A percentile compares a stretch with the other conserved stretches of the same genome.
Conservation (phyloP, 2,113 vertebrate genomes). For the Aramus guarauna region DNA sequence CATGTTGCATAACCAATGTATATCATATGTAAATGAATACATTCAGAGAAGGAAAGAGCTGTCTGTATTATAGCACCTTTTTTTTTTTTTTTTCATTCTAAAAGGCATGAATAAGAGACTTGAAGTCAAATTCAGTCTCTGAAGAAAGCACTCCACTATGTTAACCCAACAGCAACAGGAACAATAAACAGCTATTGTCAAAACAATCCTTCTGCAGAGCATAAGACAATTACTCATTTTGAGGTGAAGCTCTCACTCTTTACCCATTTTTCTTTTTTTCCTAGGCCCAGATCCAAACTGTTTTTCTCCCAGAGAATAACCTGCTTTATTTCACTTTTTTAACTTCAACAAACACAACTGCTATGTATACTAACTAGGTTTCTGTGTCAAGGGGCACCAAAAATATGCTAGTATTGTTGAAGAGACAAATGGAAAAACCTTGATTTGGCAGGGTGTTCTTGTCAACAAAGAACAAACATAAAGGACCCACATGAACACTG, state of each 20-base stretch:
- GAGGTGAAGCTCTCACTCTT: not conserved
- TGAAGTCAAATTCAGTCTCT: not conserved
- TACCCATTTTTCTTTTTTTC: not conserved
- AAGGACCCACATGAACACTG: not conserved
- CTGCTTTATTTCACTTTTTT: not conserved
- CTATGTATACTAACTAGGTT: not conserved
- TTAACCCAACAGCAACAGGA: not conserved
- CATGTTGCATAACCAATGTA: not conserved
- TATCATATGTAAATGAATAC: not conserved
- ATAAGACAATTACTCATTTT: not conserved
- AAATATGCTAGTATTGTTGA: not conserved
- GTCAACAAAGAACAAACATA: not conserved
- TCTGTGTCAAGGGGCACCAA: not conserved
- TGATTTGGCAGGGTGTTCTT: not conserved
- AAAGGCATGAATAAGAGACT: not conserved
- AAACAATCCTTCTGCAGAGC: not conserved
- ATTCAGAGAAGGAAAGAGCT: not conserved
- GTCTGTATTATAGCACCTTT: not conserved
- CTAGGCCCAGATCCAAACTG: not conserved
- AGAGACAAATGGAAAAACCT: not conserved
- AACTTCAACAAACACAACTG: not conserved
- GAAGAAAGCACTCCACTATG: not conserved
- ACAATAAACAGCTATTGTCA: not conserved
- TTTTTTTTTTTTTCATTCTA: not conserved
- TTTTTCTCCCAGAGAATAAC: not conserved